Evolutionary conservation across 2,113 vertebrate species (phyloP).

Genomic region (Hiodon alosoides): DNA sequence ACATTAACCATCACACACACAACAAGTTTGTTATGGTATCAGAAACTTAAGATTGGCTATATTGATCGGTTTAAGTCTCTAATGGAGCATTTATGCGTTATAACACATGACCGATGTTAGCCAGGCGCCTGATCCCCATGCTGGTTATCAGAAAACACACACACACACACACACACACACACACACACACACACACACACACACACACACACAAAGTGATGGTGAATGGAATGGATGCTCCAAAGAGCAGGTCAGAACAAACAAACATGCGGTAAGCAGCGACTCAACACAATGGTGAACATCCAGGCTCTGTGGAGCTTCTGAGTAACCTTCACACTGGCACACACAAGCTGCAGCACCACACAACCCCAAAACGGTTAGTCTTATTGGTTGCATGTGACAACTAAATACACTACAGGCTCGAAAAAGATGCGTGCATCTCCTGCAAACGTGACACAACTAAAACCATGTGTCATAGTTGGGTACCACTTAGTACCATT

Average conservation of each 20-base stretch:
- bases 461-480: not conserved
- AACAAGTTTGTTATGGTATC: too few species aligned
- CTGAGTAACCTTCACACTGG: too few species aligned
- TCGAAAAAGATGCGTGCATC: slow-evolving; percentile 3
- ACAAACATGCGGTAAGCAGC: not conserved
- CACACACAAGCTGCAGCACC: not conserved
- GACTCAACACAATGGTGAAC: not conserved
- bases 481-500: slow-evolving; percentile 14
- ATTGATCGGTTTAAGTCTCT: too few species aligned
- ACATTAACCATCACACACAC: too few species aligned
- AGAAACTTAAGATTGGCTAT: too few species aligned
- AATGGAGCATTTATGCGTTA: too few species aligned
- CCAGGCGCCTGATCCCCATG: too few species aligned
- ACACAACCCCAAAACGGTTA: slow-evolving; percentile 10
- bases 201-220: not conserved
- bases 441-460: not conserved
- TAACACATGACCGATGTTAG: too few species aligned
- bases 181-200: not conserved
- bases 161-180: slow-evolving; percentile 1
- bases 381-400: slow-evolving; percentile 2
- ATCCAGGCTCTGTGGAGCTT: not conserved
- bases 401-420: not conserved
- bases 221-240: not conserved
- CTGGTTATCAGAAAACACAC: not conserved
- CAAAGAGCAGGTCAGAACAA: not conserved